These are phyloP conservation scores for Lasioglossum vierecki DNA, from an alignment of 2,888 invertebrate genomes.

Conservation along the genomic window DNA sequence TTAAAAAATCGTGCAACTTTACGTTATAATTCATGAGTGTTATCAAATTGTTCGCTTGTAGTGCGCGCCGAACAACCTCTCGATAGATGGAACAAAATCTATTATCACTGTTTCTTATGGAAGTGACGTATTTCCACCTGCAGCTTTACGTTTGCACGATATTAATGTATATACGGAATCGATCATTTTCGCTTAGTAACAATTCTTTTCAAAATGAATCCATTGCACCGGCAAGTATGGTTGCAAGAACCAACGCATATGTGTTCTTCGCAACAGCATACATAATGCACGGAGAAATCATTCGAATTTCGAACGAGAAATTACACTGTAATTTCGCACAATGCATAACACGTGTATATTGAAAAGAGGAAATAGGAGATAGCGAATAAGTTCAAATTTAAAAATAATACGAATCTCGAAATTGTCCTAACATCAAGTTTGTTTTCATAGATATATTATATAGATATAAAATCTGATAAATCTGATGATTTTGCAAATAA, in stretches of 20 bases:
- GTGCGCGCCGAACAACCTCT: too few relatives aligned
- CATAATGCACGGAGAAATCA: too few relatives aligned
- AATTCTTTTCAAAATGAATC: conserved; percentile 11
- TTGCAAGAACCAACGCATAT: not conserved
- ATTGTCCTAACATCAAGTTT: not conserved
- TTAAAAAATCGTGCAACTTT: not conserved
- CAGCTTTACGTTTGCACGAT: conserved; percentile 5
- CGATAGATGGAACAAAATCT: not conserved
- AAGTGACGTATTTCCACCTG: not conserved
- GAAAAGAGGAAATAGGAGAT: not conserved
- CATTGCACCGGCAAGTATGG: not conserved
- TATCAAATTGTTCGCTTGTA: not conserved
- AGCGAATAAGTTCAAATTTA: not conserved
- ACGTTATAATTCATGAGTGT: not conserved
- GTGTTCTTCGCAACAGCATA: not conserved
- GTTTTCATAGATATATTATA: not conserved
- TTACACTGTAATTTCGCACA: not conserved
- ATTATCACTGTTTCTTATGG: not conserved
- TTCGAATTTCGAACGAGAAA: not conserved
- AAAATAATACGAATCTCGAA: not conserved
- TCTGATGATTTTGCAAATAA: too few relatives aligned
- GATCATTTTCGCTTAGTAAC: conserved; percentile 11
- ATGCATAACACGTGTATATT: too few relatives aligned
- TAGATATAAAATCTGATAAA: too few relatives aligned
- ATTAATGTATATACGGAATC: conserved; percentile 5